Percentiles rank a stretch among this genome's conserved stretches.
phyloP scores from a whole-genome alignment of 2,113 vertebrate species.

The Prunella himalayana region DNA sequence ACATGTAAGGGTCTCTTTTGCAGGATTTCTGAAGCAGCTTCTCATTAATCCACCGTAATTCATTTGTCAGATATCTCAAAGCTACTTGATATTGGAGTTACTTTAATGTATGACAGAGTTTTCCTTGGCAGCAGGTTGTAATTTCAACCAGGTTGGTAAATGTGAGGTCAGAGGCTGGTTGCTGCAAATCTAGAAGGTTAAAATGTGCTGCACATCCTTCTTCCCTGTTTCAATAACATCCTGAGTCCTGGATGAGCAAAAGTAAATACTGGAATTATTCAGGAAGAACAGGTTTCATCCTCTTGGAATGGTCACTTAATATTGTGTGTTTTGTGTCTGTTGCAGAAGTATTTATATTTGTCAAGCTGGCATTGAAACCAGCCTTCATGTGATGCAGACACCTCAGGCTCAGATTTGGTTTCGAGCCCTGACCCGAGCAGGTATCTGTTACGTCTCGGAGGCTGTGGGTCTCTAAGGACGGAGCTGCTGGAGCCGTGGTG shows the following conservation, averaged over 20 bases:
- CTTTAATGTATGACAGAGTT: conserved; percentile 59
- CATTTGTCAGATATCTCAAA: conserved; percentile 38
- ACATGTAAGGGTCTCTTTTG: background rate
- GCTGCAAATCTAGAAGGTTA: conserved; percentile 45
- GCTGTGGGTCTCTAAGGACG: background rate
- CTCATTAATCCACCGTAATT: conserved; percentile 44
- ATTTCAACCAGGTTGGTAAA: conserved; percentile 64
- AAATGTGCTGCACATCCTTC: background rate
- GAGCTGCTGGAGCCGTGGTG: background rate
- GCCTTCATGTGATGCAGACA: background rate
- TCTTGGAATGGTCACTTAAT: conserved; percentile 19
- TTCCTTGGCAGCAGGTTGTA: conserved; percentile 69
- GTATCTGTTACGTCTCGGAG: conserved; percentile 4
- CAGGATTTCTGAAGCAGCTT: conserved; percentile 1
- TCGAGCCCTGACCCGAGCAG: background rate
- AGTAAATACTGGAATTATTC: background rate
- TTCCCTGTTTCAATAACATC: background rate
- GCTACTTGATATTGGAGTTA: conserved; percentile 43
- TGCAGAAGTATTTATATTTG: background rate
- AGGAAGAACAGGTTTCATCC: background rate
- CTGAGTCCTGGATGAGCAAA: conserved; percentile 15
- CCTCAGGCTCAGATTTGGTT: conserved; percentile 19
- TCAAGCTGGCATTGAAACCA: background rate
- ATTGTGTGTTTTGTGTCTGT: conserved; percentile 18
- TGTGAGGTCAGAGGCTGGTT: conserved; percentile 50